Conservation (phyloP, 2,888 invertebrate species). For the Cephonodes hylas region DNA sequence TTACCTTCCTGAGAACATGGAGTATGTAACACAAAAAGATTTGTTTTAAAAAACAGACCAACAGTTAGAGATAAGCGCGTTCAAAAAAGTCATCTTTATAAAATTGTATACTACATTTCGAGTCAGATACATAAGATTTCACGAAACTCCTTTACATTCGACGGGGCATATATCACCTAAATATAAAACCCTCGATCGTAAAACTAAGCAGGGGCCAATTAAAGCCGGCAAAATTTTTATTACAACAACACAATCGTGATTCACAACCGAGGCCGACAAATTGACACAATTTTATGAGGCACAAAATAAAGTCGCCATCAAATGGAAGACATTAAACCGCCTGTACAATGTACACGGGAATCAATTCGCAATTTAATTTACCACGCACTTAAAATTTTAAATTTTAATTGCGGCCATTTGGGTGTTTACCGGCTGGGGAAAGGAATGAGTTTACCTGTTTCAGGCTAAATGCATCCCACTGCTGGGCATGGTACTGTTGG, state of each 20-base stretch:
- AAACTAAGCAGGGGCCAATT: slow-evolving; percentile 18
- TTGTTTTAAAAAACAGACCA: no score
- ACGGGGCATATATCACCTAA: background rate
- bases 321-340: background rate
- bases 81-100: no score
- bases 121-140: no score
- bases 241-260: slow-evolving; percentile 3
- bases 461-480: no score
- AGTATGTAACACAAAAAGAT: no score
- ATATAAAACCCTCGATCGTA: background rate
- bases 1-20: no score
- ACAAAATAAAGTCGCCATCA: slow-evolving; percentile 8
- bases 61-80: no score
- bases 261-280: background rate
- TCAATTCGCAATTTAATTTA: slow-evolving; percentile 42
- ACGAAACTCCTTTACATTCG: no score
- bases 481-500: no score
- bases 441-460: background rate
- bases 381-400: slow-evolving; percentile 54
- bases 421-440: slow-evolving; percentile 20
- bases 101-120: no score
- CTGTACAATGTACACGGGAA: slow-evolving; percentile 12
- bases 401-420: slow-evolving; percentile 58
- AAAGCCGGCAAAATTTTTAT: slow-evolving; percentile 10
- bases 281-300: slow-evolving; percentile 11